Percentiles rank a stretch among this genome's conserved stretches.
These are phyloP conservation scores for Sminthurides aquaticus DNA, from an alignment of 2,888 invertebrate genomes.

Conservation along the genomic window DNA sequence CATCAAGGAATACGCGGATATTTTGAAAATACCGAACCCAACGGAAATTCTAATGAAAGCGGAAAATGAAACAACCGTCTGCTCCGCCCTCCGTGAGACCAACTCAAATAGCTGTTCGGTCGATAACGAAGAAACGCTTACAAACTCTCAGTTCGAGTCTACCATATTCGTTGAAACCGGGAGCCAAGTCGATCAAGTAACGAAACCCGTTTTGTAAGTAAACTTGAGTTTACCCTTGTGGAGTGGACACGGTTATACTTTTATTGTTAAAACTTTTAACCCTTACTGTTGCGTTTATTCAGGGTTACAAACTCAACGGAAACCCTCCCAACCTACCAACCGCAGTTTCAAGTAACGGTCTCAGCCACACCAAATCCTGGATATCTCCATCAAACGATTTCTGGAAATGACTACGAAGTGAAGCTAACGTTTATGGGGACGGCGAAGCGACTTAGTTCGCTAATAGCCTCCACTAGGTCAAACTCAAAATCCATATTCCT, in stretches of 20 bases:
- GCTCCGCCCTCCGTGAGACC: too few relatives aligned
- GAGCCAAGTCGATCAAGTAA: too few relatives aligned
- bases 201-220: too few relatives aligned
- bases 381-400: constrained; percentile 1
- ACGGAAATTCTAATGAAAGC: neutral
- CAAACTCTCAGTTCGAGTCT: too few relatives aligned
- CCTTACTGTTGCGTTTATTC: too few relatives aligned
- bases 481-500: neutral
- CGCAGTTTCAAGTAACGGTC: constrained; percentile 7
- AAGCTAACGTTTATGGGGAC: constrained; percentile 6
- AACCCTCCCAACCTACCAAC: neutral
- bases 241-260: too few relatives aligned
- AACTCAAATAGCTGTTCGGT: too few relatives aligned
- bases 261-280: too few relatives aligned
- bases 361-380: constrained; percentile 2
- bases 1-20: neutral
- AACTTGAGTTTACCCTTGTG: too few relatives aligned
- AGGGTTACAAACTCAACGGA: neutral
- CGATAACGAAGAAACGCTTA: too few relatives aligned
- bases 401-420: neutral
- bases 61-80: neutral
- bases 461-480: constrained; percentile 7
- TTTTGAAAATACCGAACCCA: neutral
- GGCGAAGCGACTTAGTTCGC: constrained; percentile 4
- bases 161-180: too few relatives aligned